Evolutionary conservation across 2,797 vertebrate species (phyloP).

Genomic region (Rhinatrema bivittatum): DNA sequence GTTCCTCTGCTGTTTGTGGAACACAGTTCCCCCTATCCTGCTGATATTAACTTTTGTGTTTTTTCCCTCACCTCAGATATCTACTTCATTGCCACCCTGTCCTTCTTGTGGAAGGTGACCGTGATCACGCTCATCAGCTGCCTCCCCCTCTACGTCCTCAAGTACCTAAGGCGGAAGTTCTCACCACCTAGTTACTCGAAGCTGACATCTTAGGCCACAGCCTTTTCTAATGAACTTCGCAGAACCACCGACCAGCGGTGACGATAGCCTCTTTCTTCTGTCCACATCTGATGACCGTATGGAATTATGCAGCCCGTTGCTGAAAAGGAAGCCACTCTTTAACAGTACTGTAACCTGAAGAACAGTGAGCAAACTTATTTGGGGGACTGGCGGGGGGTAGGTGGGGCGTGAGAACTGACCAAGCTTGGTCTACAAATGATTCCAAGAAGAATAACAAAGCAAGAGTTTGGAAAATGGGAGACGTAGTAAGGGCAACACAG

Average conservation of each 20-base stretch:
- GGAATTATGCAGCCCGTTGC: too few relatives aligned
- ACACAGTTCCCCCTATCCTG: too few relatives aligned
- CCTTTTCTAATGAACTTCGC: too few relatives aligned
- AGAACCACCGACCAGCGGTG: neutral
- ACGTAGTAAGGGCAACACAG: too few relatives aligned
- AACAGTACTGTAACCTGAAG: too few relatives aligned
- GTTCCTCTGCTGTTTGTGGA: too few relatives aligned
- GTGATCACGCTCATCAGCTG: constrained; percentile 96
- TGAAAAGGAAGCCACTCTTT: too few relatives aligned
- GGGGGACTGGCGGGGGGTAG: too few relatives aligned
- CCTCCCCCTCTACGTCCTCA: constrained; percentile 93
- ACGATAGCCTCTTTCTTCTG: neutral
- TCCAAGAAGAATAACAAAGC: constrained; percentile 17
- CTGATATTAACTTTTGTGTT: too few relatives aligned
- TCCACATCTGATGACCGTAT: constrained; percentile 13
- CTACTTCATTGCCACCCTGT: constrained; percentile 89
- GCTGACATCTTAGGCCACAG: constrained; percentile 77
- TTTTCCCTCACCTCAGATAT: constrained; percentile 63
- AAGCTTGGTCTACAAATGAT: neutral
- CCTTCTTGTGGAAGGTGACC: constrained; percentile 96
- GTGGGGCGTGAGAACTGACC: too few relatives aligned
- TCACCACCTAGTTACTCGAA: constrained; percentile 97
- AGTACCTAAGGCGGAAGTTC: constrained; percentile 91
- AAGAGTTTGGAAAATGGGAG: too few relatives aligned
- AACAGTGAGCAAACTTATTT: too few relatives aligned